These are phyloP conservation scores for Caloenas nicobarica DNA, from an alignment of 2,113 vertebrate species.

Conservation along the genomic window DNA sequence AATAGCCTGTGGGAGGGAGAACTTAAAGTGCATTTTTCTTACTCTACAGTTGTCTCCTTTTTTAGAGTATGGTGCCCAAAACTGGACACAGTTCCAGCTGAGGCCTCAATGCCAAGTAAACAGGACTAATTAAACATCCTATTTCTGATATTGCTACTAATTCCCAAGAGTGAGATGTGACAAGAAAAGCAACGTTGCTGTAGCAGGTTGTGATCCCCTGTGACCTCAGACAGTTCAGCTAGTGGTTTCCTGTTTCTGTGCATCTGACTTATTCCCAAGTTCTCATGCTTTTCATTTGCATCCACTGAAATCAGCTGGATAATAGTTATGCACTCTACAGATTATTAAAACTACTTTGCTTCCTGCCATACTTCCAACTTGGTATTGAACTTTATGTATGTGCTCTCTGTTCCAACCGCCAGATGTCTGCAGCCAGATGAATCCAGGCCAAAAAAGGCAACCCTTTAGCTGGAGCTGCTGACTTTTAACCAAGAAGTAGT, in stretches of 20 bases:
- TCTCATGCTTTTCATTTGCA: not conserved
- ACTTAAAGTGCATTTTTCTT: not conserved
- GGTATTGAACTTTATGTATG: not conserved
- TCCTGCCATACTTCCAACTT: not conserved
- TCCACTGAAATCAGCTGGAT: not conserved
- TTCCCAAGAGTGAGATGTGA: not conserved
- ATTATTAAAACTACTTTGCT: not conserved
- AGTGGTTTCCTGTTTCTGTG: not conserved
- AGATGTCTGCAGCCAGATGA: not conserved
- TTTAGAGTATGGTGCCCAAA: not conserved
- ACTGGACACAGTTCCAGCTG: not conserved
- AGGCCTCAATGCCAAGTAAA: not conserved
- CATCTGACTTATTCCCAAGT: not conserved
- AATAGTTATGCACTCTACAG: not conserved
- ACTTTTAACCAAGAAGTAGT: not conserved
- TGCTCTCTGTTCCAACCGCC: not conserved
- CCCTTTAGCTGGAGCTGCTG: not conserved
- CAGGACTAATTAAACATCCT: not conserved
- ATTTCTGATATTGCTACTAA: not conserved
- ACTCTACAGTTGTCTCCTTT: not conserved
- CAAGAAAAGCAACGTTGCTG: not conserved
- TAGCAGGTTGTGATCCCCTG: not conserved
- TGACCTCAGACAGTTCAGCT: not conserved
- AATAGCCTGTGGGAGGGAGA: not conserved
- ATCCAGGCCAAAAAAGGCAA: slow-evolving; percentile 24